Evolutionary conservation across 2,797 vertebrate genomes (phyloP).

Genomic region (Mareca strepera): DNA sequence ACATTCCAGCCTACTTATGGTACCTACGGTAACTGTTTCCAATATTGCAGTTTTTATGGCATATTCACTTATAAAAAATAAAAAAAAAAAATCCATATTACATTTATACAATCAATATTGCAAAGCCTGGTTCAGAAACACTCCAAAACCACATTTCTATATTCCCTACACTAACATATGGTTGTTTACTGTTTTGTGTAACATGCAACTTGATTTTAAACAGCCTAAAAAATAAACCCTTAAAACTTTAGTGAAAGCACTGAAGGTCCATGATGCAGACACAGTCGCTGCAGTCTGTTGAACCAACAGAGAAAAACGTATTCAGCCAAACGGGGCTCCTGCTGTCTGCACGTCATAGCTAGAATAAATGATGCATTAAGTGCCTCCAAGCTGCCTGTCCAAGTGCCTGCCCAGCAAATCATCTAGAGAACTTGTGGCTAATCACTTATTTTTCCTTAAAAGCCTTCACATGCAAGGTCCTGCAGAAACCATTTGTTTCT

Average conservation of each 20-base stretch:
- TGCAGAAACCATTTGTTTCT: not conserved
- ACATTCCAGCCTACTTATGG: not conserved
- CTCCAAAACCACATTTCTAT: not conserved
- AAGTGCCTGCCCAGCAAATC: no score
- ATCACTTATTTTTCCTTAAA: not conserved
- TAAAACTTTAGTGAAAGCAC: not conserved
- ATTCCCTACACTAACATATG: not conserved
- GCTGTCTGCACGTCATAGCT: not conserved
- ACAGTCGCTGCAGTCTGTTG: accelerated
- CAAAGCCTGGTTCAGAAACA: not conserved
- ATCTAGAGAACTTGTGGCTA: not conserved
- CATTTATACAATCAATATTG: not conserved
- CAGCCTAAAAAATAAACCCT: no score
- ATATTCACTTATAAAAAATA: not conserved
- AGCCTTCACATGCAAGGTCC: not conserved
- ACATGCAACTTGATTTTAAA: no score
- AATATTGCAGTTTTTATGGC: not conserved
- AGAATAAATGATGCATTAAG: not conserved
- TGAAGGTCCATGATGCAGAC: not conserved
- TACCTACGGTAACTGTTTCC: not conserved
- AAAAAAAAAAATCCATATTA: not conserved
- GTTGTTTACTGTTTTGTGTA: no score
- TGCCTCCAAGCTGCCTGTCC: not conserved
- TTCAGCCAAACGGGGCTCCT: not conserved
- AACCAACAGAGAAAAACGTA: not conserved